Conservation (phyloP, 1,140 invertebrate genomes). For the Oedothorax gibbosus region DNA sequence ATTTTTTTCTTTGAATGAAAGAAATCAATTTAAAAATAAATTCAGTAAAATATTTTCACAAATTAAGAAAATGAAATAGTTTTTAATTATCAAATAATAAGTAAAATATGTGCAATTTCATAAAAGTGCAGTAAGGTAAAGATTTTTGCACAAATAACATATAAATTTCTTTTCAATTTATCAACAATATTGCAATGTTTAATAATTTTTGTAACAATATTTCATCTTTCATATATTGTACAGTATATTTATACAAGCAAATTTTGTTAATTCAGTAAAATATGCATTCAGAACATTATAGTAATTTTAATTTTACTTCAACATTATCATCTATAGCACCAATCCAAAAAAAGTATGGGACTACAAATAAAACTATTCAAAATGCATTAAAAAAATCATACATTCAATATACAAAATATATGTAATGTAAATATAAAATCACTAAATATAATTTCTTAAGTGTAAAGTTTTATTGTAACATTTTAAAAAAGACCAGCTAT, state of each 20-base stretch:
- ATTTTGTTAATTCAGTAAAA: neutral
- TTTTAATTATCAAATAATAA: slow-evolving; percentile 20
- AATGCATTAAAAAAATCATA: too few species aligned
- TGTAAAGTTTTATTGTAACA: too few species aligned
- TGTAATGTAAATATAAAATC: neutral
- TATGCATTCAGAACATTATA: too few species aligned
- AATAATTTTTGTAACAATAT: neutral
- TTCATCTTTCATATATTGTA: neutral
- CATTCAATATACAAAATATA: neutral
- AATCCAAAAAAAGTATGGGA: too few species aligned
- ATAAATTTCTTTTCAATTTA: slow-evolving; percentile 1
- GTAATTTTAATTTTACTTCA: too few species aligned
- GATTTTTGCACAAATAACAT: neutral
- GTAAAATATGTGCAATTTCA: slow-evolving; percentile 18
- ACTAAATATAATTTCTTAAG: neutral
- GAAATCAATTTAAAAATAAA: neutral
- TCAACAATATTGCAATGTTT: slow-evolving; percentile 36
- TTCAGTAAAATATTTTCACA: neutral
- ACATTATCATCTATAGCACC: too few species aligned
- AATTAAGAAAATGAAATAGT: neutral
- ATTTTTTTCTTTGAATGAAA: neutral
- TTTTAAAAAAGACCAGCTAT: too few species aligned
- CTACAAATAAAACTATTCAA: too few species aligned
- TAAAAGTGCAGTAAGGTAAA: slow-evolving; percentile 25
- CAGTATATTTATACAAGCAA: neutral